phyloP scores from a whole-genome alignment of 2,888 invertebrate genomes.

The Gerris lacustris region DNA sequence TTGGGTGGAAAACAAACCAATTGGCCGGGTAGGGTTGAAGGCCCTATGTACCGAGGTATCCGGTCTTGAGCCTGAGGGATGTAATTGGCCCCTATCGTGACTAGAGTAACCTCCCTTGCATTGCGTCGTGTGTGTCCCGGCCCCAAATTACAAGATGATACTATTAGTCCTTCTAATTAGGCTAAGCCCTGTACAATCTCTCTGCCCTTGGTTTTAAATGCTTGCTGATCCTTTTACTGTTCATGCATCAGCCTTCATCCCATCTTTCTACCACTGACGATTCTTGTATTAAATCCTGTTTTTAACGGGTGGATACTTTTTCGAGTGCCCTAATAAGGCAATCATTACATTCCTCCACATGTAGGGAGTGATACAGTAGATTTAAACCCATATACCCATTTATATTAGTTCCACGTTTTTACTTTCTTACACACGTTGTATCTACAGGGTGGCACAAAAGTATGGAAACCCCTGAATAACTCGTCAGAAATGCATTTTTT shows the following conservation, averaged over 20 bases:
- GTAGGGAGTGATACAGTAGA: no score
- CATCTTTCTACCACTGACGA: background rate
- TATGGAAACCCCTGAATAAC: no score
- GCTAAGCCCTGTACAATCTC: background rate
- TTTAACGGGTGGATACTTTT: background rate
- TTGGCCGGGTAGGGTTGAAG: background rate
- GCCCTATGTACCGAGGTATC: background rate
- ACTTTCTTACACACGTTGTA: no score
- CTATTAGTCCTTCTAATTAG: slow-evolving; percentile 3
- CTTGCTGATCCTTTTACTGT: no score
- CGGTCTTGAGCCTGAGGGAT: background rate
- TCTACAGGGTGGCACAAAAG: no score
- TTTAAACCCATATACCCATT: no score
- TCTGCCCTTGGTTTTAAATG: no score
- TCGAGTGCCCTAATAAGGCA: background rate
- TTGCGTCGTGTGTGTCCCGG: background rate
- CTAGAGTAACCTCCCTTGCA: background rate
- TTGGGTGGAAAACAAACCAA: slow-evolving; percentile 3
- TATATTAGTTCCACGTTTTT: no score
- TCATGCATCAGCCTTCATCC: background rate
- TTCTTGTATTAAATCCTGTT: background rate
- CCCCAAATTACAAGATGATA: slow-evolving; percentile 1
- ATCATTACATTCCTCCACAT: background rate
- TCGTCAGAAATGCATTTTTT: no score
- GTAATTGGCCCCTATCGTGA: slow-evolving; percentile 2